phyloP scores from a whole-genome alignment of 2,888 invertebrate species.

The Erebia ligea region DNA sequence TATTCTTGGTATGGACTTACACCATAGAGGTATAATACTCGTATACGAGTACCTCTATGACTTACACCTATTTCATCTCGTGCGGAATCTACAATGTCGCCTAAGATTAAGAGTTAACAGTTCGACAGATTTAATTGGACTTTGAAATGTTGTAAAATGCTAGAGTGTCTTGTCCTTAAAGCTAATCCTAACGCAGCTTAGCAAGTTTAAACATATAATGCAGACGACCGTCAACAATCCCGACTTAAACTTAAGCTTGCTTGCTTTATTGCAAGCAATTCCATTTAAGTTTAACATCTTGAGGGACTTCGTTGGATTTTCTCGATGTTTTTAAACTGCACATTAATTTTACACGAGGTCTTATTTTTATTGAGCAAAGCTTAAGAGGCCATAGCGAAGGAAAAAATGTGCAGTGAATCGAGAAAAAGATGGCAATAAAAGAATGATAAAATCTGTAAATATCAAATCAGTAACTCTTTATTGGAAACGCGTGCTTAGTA shows the following conservation, averaged over 20 bases:
- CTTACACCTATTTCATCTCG: no score
- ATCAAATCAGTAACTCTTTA: no score
- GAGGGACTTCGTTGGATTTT: not conserved
- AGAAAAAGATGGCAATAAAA: no score
- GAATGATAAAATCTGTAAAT: no score
- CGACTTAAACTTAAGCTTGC: constrained; percentile 7
- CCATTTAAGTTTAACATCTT: not conserved
- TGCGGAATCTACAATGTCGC: no score
- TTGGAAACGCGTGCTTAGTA: no score
- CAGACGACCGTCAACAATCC: constrained; percentile 6
- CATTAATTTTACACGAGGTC: not conserved
- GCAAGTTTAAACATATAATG: not conserved
- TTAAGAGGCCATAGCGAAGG: no score
- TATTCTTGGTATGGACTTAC: no score
- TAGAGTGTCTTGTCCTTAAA: not conserved
- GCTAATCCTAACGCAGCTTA: not conserved
- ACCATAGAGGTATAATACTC: no score
- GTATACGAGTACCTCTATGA: no score
- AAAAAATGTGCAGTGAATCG: no score
- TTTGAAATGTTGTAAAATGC: not conserved
- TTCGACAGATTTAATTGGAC: not conserved
- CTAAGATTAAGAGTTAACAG: no score
- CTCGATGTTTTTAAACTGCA: not conserved
- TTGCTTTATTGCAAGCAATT: not conserved
- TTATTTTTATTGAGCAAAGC: not conserved